Evolutionary conservation across 1,140 invertebrate species (phyloP).

Genomic region (Melitaea cinxia): DNA sequence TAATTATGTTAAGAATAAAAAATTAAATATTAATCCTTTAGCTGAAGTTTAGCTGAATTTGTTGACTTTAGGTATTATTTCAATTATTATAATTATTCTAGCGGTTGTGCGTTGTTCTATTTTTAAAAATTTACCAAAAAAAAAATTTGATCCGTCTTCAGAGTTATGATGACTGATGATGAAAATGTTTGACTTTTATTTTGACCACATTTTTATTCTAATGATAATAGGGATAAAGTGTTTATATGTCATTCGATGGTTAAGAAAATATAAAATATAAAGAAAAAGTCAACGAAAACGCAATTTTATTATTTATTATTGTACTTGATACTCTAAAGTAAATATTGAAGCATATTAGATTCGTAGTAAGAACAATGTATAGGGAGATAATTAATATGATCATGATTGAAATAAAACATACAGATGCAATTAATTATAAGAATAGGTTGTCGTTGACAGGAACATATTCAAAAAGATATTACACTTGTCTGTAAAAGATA

Average conservation of each 20-base stretch:
- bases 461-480: constrained; percentile 7
- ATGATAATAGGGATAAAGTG: not conserved
- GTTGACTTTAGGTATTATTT: constrained; percentile 60
- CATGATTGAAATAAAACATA: constrained; percentile 1
- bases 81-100: constrained; percentile 46
- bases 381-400: constrained; percentile 18
- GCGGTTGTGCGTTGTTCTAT: constrained; percentile 70
- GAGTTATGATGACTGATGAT: constrained; percentile 45
- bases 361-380: constrained; percentile 15
- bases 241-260: not conserved
- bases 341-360: constrained; percentile 23
- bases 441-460: constrained; percentile 2
- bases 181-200: constrained; percentile 2
- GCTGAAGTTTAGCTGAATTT: constrained; percentile 56
- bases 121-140: constrained; percentile 50
- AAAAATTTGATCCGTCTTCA: constrained; percentile 68
- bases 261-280: not conserved
- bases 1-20: not conserved
- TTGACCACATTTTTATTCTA: not conserved
- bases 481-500: constrained; percentile 20
- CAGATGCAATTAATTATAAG: not conserved
- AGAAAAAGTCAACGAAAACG: constrained; percentile 22
- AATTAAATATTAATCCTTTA: not conserved
- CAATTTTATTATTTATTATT: constrained; percentile 35
- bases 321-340: constrained; percentile 61